Base-by-base conservation (phyloP, 2,113 vertebrate genomes). In the Dunckerocampus dactyliophorus region DNA sequence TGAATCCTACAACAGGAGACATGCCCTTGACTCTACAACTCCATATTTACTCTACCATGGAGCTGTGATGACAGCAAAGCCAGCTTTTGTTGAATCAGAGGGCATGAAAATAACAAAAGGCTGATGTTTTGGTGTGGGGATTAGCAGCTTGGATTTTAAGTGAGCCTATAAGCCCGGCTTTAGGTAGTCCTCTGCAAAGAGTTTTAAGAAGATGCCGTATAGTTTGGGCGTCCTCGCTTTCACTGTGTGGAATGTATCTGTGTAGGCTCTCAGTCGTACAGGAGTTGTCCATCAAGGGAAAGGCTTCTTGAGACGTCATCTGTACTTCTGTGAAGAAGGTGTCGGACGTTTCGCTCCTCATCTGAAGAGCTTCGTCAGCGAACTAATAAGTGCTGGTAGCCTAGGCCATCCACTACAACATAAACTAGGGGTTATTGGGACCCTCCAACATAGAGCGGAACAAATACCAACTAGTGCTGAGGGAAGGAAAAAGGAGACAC, bases 111-210 rank as follows among this genome's bases (percentile, higher is more conserved):
- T 0, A 28, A 52, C 34, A 59, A 15, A 31, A 11, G 34, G 45
- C 17, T 21, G 10, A n/a, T 61, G 24, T 63, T 69, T 56, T 28
- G 28, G 5, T 58, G 50, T 43, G 8, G 52, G 46, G 56, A 62
- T 77, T 46, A 53, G 31, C 17, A 6, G 46, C 24, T 48, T 28
- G 6, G 37, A 45, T 37, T 56, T 64, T 8, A 47, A 42, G 52
- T 45, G 10, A 39, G 53, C 31, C 1, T 45, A 43, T 58, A 75
- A 75, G 4, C 47, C n/a, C n/a, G 47, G 53, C 67, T 59, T 74
- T 6, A 63, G 54, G 65, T 59, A 28, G 54, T 58, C 1, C 1
- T 55, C 16, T 21, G 48, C 37, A 59, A 50, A 74, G 51, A 56
- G 31, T 59, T 65, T 54, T 37, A 5, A 52, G 55, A 43, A 19